Percentiles rank a stretch among this genome's conserved stretches.
These are phyloP conservation scores for Upupa epops DNA, from an alignment of 2,113 vertebrate genomes.

Conservation along the genomic window DNA sequence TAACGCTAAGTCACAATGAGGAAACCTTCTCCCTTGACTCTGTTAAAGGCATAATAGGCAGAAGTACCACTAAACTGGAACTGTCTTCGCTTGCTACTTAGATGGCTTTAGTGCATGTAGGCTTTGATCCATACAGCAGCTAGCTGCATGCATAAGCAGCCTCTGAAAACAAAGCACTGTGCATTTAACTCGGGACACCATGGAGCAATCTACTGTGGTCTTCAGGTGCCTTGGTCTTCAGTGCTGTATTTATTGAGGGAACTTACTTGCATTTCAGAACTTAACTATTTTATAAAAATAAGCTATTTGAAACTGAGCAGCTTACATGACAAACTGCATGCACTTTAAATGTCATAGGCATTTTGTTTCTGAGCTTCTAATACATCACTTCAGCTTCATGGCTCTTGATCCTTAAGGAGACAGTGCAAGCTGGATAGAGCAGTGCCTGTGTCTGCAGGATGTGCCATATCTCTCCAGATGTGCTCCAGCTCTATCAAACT, in stretches of 20 bases:
- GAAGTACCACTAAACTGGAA: not conserved
- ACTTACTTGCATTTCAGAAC: not conserved
- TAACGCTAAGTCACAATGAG: not conserved
- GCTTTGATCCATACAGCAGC: conserved; percentile 24
- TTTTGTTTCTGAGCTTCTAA: conserved; percentile 52
- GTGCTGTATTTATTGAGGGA: not conserved
- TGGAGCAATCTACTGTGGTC: not conserved
- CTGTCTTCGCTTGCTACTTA: conserved; percentile 48
- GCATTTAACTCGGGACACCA: not conserved
- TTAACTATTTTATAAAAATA: not conserved
- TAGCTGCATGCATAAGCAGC: conserved; percentile 57
- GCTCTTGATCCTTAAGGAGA: conserved; percentile 33
- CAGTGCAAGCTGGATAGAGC: conserved; percentile 48
- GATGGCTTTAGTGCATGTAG: conserved; percentile 63
- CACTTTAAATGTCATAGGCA: not conserved
- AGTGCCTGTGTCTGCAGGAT: conserved; percentile 10
- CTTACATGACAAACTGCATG: conserved; percentile 53
- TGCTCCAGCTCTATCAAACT: conserved; percentile 42
- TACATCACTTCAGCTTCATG: conserved; percentile 1
- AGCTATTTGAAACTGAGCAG: conserved; percentile 22
- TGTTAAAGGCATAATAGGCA: not conserved
- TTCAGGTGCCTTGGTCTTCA: not conserved
- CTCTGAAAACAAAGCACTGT: not conserved
- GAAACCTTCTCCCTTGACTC: not conserved
- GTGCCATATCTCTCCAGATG: conserved; percentile 3